Conservation (phyloP, 2,888 invertebrate species). For the Bruchidius siliquastri region DNA sequence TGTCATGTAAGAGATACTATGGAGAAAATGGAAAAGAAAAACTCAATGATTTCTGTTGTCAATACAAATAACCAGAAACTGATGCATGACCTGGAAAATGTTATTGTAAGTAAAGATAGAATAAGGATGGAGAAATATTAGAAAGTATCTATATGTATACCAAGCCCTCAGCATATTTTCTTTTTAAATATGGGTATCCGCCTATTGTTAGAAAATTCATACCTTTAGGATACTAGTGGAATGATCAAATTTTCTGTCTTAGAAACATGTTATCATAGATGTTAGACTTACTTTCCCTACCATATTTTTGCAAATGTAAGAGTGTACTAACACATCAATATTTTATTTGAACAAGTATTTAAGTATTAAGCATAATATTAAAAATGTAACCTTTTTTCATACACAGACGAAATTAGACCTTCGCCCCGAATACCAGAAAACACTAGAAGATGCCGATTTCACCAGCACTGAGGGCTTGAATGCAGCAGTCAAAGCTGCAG, state of each 20-base stretch:
- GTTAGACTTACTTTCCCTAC: too few species aligned
- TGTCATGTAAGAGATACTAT: constrained; percentile 83
- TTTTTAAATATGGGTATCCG: too few species aligned
- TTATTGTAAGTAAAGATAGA: constrained; percentile 61
- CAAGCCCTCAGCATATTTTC: too few species aligned
- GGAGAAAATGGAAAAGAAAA: constrained; percentile 88
- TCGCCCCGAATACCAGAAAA: constrained; percentile 60
- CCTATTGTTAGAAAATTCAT: too few species aligned
- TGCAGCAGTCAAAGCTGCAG: constrained; percentile 66
- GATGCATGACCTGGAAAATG: constrained; percentile 70
- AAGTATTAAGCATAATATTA: too few species aligned
- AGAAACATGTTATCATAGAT: too few species aligned
- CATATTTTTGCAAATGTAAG: too few species aligned
- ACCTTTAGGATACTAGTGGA: too few species aligned
- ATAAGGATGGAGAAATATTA: too few species aligned
- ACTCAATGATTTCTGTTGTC: constrained; percentile 78
- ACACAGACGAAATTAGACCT: constrained; percentile 64
- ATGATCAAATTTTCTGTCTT: too few species aligned
- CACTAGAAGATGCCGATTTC: constrained; percentile 69
- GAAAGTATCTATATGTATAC: neutral
- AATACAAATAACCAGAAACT: constrained; percentile 80
- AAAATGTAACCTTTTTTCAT: neutral
- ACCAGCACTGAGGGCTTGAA: constrained; percentile 58
- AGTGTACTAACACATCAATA: too few species aligned
- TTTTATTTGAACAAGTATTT: too few species aligned